Percentiles rank a stretch among this genome's conserved stretches.
Evolutionary conservation across 2,113 vertebrate species (phyloP).

Genomic region (Gymnobelideus leadbeateri): DNA sequence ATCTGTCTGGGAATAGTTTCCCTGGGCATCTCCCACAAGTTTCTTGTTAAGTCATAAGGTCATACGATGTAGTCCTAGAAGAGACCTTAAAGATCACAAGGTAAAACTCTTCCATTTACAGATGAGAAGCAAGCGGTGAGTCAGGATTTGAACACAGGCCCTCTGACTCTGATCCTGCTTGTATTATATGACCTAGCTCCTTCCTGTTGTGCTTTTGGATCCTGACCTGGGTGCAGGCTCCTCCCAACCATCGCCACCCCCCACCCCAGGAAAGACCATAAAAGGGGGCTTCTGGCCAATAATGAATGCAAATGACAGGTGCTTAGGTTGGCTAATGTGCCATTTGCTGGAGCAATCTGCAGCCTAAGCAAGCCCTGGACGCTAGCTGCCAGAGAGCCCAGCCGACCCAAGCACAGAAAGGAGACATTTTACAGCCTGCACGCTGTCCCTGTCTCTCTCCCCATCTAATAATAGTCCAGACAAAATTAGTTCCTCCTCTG

Average conservation of each 20-base stretch:
- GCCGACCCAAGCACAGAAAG: slow-evolving; percentile 1
- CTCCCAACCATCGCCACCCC: background rate
- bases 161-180: slow-evolving; percentile 9
- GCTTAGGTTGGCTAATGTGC: slow-evolving; percentile 82
- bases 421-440: slow-evolving; percentile 83
- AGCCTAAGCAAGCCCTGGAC: slow-evolving; percentile 84
- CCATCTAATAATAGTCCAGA: slow-evolving; percentile 83
- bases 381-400: slow-evolving; percentile 74
- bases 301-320: slow-evolving; percentile 85
- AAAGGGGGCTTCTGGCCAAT: slow-evolving; percentile 80
- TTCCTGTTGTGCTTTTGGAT: background rate
- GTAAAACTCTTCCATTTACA: background rate
- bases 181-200: background rate
- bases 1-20: background rate
- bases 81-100: background rate
- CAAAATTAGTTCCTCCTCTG: slow-evolving; percentile 81
- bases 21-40: background rate
- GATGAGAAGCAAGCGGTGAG: background rate
- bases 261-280: background rate
- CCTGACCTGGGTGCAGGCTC: background rate
- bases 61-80: background rate
- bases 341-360: slow-evolving; percentile 86
- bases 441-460: slow-evolving; percentile 81
- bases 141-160: background rate
- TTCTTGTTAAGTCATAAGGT: background rate